phyloP scores from a whole-genome alignment of 2,113 vertebrate genomes.

The Clarias magur region DNA sequence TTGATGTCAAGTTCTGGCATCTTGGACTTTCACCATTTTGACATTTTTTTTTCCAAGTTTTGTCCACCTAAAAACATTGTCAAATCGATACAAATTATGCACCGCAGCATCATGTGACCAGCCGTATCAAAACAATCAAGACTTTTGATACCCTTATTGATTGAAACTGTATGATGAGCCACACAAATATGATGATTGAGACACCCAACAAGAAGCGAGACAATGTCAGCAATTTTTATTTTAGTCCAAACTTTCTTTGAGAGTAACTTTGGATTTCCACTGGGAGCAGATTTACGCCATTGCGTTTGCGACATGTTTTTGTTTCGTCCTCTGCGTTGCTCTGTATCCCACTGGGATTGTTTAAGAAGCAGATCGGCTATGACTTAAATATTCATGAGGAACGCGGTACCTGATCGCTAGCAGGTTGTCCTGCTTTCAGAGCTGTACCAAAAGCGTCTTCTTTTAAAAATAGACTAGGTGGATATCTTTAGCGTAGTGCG shows the following conservation, averaged over 20 bases:
- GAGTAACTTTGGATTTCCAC: not conserved
- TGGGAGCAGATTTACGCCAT: too few relatives aligned
- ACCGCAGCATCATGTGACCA: not conserved
- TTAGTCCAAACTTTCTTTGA: not conserved
- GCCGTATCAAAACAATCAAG: not conserved
- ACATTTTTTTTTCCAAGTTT: not conserved
- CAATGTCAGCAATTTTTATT: not conserved
- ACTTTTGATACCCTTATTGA: not conserved
- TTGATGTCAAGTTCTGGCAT: not conserved
- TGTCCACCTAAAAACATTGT: not conserved
- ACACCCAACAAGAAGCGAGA: not conserved
- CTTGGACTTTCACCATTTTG: not conserved
- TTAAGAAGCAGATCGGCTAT: too few relatives aligned
- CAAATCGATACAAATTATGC: not conserved
- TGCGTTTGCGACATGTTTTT: too few relatives aligned
- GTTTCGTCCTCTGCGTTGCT: too few relatives aligned
- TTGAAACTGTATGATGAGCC: not conserved
- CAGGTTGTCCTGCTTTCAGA: too few relatives aligned
- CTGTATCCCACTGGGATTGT: too few relatives aligned
- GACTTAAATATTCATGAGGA: too few relatives aligned
- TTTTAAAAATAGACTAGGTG: too few relatives aligned
- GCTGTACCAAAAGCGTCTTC: too few relatives aligned
- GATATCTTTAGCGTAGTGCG: too few relatives aligned
- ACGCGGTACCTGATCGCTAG: too few relatives aligned
- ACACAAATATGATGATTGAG: not conserved